A percentile compares a stretch with the other conserved stretches of the same genome.
phyloP scores from a whole-genome alignment of 1,140 invertebrate genomes.

The Cheumatopsyche charites region DNA sequence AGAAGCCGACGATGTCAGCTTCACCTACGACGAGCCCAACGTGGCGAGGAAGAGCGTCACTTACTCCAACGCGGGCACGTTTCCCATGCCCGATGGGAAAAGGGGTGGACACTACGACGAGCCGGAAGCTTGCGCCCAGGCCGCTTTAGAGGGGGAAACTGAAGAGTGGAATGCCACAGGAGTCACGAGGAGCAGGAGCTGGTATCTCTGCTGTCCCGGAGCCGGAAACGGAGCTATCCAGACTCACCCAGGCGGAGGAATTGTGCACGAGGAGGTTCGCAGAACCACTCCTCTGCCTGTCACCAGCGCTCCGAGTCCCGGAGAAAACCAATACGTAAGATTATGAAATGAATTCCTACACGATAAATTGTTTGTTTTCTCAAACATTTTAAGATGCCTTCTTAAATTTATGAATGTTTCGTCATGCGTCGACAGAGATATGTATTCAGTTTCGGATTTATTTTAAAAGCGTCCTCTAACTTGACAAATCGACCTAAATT shows the following conservation, averaged over 20 bases:
- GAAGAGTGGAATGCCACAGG: conserved; percentile 50
- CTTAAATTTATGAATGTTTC: too few relatives aligned
- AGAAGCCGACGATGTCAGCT: conserved; percentile 39
- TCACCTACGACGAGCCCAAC: conserved; percentile 41
- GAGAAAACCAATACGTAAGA: conserved; percentile 46
- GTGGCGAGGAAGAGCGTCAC: conserved; percentile 48
- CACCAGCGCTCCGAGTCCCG: conserved; percentile 42
- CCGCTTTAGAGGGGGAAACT: conserved; percentile 51
- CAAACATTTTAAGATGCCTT: too few relatives aligned
- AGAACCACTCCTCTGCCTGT: conserved; percentile 34
- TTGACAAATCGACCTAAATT: background rate
- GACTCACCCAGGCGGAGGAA: conserved; percentile 54
- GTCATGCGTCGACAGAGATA: too few relatives aligned
- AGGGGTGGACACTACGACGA: conserved; percentile 51
- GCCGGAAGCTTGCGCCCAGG: conserved; percentile 40
- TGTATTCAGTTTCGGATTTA: background rate
- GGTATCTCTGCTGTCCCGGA: conserved; percentile 60
- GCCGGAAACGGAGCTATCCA: conserved; percentile 55
- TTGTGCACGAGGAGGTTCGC: conserved; percentile 55
- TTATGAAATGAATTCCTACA: background rate
- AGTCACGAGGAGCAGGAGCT: conserved; percentile 56
- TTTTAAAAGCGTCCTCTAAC: background rate
- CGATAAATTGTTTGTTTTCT: background rate
- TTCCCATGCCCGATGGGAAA: conserved; percentile 59
- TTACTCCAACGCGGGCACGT: conserved; percentile 59